Percentiles rank a stretch among this genome's conserved stretches.
phyloP scores from a whole-genome alignment of 2,113 vertebrate species.

The Catharus minimus region DNA sequence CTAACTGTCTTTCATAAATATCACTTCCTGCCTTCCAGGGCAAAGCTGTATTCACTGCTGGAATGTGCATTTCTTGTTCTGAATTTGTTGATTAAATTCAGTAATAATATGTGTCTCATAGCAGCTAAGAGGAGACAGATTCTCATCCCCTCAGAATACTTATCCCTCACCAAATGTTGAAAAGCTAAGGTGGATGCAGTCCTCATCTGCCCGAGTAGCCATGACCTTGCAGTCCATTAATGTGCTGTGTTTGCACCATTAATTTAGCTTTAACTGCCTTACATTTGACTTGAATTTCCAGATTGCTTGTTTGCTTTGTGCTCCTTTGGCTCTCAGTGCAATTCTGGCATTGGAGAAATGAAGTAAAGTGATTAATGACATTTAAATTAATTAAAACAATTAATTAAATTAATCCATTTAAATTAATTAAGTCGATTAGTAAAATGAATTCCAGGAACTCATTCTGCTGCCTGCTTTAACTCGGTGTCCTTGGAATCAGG shows the following conservation, averaged over 20 bases:
- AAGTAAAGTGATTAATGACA: constrained; percentile 36
- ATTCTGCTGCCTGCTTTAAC: neutral
- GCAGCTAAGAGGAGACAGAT: neutral
- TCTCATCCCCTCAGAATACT: neutral
- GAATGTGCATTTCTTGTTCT: neutral
- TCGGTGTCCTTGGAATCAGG: neutral
- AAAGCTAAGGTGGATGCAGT: neutral
- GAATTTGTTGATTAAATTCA: neutral
- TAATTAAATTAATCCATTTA: constrained; percentile 29
- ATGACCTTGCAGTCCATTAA: neutral
- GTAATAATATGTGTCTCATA: neutral
- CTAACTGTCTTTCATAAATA: neutral
- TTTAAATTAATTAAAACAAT: constrained; percentile 41
- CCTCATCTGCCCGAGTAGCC: neutral
- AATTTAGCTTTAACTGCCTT: constrained; percentile 6
- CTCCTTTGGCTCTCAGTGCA: neutral
- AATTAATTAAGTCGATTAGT: neutral
- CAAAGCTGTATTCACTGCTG: neutral
- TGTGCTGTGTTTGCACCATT: neutral
- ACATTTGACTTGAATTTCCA: neutral
- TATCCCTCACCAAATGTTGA: neutral
- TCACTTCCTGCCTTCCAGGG: neutral
- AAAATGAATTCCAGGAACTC: neutral
- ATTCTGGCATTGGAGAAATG: neutral
- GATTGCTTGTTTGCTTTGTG: neutral